Evolutionary conservation across 2,797 vertebrate genomes (phyloP).

Genomic region (Numenius phaeopus): DNA sequence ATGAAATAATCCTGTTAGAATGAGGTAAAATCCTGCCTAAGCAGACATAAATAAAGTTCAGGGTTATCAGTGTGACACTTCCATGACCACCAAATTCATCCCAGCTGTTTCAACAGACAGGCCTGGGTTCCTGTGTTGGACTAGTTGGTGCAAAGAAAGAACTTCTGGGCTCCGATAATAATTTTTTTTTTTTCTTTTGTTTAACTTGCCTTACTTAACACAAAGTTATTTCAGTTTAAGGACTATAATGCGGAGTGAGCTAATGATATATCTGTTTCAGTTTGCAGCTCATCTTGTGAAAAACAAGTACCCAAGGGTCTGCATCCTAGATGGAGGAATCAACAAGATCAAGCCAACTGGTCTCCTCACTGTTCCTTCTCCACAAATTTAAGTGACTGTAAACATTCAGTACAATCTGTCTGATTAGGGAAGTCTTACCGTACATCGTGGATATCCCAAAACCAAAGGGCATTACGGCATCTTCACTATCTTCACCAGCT

Average conservation of each 20-base stretch:
- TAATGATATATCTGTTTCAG: constrained; percentile 75
- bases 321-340: constrained; percentile 95
- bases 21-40: not conserved
- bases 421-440: not conserved
- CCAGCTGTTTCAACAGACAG: not conserved
- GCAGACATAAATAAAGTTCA: not conserved
- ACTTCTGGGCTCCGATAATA: not conserved
- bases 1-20: not conserved
- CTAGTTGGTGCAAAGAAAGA: not conserved
- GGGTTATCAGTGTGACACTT: not conserved
- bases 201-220: not conserved
- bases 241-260: not conserved
- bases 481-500: not conserved
- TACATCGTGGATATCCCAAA: not conserved
- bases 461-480: not conserved
- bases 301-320: constrained; percentile 91
- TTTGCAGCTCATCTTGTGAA: constrained; percentile 94
- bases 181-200: not conserved
- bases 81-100: not conserved
- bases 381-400: constrained; percentile 88
- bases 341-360: constrained; percentile 97
- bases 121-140: not conserved
- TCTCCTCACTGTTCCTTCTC: constrained; percentile 94
- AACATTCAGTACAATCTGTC: not conserved
- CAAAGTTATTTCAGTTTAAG: not conserved